A percentile compares a stretch with the other conserved stretches of the same genome.
These are phyloP conservation scores for Drosophila algonquin DNA, from an alignment of 2,888 invertebrate genomes.

Conservation along the genomic window DNA sequence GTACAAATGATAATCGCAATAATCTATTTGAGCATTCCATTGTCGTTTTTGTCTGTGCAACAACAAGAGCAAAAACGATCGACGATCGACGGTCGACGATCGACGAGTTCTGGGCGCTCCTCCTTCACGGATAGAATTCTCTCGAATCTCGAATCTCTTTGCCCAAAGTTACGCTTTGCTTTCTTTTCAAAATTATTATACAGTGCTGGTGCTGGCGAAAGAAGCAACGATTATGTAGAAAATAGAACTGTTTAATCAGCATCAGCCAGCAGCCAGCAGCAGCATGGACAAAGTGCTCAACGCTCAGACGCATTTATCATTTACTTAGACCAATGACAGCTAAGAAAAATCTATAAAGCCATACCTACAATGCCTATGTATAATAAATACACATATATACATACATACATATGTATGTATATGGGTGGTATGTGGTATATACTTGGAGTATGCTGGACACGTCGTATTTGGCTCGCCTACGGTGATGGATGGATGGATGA, in stretches of 20 bases:
- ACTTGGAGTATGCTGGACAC: background rate
- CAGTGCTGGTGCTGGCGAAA: background rate
- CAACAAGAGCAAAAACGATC: conserved; percentile 6
- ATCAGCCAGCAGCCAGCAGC: background rate
- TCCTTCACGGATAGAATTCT: background rate
- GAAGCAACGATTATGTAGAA: background rate
- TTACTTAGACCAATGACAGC: conserved; percentile 11
- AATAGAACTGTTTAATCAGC: conserved; percentile 24
- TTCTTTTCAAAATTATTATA: background rate
- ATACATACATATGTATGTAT: too few relatives aligned
- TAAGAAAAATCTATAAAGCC: background rate
- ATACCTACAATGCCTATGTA: background rate
- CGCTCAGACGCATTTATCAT: conserved; percentile 18
- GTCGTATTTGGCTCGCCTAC: background rate
- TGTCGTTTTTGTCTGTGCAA: background rate
- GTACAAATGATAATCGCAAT: background rate
- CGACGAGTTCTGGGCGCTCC: background rate
- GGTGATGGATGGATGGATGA: too few relatives aligned
- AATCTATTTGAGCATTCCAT: conserved; percentile 9
- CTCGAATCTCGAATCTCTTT: background rate
- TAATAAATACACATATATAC: background rate
- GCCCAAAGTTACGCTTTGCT: conserved; percentile 7
- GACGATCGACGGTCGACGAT: background rate
- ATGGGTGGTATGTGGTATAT: background rate
- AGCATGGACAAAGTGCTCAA: conserved; percentile 3